A percentile compares a stretch with the other conserved stretches of the same genome.
phyloP scores from a whole-genome alignment of 2,888 invertebrate species.

The Lasioglossum calceatum region DNA sequence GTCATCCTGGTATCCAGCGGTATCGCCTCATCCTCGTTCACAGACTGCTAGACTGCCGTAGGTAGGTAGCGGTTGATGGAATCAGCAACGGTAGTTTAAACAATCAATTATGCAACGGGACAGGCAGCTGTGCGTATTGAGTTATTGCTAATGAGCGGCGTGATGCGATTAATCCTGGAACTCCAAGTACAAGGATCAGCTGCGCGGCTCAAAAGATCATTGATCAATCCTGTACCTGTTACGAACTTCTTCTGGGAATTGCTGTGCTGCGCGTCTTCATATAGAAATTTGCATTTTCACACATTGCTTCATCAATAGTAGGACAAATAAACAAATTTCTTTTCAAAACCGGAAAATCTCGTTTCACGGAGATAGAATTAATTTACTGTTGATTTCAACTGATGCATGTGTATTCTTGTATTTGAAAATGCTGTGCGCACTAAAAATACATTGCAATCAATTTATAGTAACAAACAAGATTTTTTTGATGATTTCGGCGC shows the following conservation, averaged over 20 bases:
- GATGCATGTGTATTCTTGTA: neutral
- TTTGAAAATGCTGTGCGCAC: neutral
- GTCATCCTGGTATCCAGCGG: neutral
- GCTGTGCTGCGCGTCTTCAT: neutral
- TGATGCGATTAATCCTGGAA: conserved; percentile 48
- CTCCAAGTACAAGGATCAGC: conserved; percentile 10
- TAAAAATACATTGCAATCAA: neutral
- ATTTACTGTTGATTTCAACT: neutral
- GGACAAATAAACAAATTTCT: neutral
- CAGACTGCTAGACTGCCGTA: conserved; percentile 46
- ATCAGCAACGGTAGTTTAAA: conserved; percentile 52
- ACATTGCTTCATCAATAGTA: neutral
- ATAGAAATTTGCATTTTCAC: neutral
- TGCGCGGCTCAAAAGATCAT: conserved; percentile 11
- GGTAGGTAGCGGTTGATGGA: conserved; percentile 38
- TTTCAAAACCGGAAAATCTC: neutral
- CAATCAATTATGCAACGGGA: conserved; percentile 57
- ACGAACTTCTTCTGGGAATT: neutral
- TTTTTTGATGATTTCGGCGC: too few species aligned
- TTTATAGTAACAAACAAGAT: neutral
- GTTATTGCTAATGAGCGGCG: conserved; percentile 55
- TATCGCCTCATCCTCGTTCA: conserved; percentile 20
- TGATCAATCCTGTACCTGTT: neutral
- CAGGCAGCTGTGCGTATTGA: conserved; percentile 52
- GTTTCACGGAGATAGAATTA: neutral